Evolutionary conservation across 2,113 vertebrate genomes (phyloP), one percentile per base, ranked within the genome.

Genomic region (Tetraodon nigroviridis): DNA sequence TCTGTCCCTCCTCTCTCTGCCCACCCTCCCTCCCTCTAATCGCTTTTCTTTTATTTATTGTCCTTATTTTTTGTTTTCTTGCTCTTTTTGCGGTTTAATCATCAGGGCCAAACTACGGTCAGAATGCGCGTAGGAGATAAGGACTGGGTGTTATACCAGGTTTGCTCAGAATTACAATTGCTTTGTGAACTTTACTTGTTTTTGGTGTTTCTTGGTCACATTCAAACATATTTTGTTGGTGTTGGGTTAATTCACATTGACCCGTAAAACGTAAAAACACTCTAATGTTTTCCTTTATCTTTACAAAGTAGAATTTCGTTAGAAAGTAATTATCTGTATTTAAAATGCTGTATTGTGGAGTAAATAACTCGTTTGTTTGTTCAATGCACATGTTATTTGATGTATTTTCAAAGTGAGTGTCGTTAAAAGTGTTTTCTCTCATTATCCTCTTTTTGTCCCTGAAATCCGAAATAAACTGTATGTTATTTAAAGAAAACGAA

Each of bases 1-100:
- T 94, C 94, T 94, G 94, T 93, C 93, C 92, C 91, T 92, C 94
- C 68, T 91, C 93, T 84, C 87, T 65, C 67, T 51, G 16, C 57
- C 27, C 29, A 41, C 83, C 81, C 82, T 79, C 83, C 84, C 73
- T 63, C 56, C 73, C 52, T 64, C 49, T 76, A 65, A 80, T 76
- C 61, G 42, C 57, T 64, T 5, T 37, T 76, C 42, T 75, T 73
- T 73, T 71, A 76, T 83, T 82, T 81, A 82, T 83, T 76, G 62
- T 56, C 20, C 46, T 75, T 69, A 57, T 81, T 56, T 67, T 65
- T 51, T 18, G 51, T 70, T 15, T 11, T 42, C 7, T 27, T 51
- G 27, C 24, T 16, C 21, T 7, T 24, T 27, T 24, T 51, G 47
- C 12, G 32, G 32, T 21, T 51, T 51, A 21, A 48, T 48, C 46